Base-by-base conservation (phyloP, 2,113 vertebrate genomes). In the Phoxinus phoxinus region DNA sequence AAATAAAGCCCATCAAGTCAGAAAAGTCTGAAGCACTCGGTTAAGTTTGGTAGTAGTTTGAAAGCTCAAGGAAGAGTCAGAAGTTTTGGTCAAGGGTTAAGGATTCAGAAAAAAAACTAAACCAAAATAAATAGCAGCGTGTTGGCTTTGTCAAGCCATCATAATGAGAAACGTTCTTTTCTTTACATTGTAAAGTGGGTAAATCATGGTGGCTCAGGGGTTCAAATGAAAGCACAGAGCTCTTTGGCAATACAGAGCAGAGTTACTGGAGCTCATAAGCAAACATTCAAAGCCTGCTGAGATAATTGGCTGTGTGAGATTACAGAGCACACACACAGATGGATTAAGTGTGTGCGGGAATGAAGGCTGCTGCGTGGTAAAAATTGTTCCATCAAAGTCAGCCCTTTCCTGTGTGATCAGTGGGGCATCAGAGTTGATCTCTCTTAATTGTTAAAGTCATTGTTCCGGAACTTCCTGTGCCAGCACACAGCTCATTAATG, bases 391-490 rank as follows among this genome's bases (percentile, higher is more conserved):
- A 67, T 82, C 69, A 86, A 75, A 86, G 46, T 83, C 85, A 86
- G 73, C 32, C 35, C 46, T 86, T 86, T 78, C 76, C 48, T 79
- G 85, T 86, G 85, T 78, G 85, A 86, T 86, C 81, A 59, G 81
- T 86, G 81, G 81, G 73, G 41, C 61, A 69, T 83, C 51, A 35
- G n/a, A 77, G 73, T 63, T 48, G 65, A 71, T 85, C 59, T 67
- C 63, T 80, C 84, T 71, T 85, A 85, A 85, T 85, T 85, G 84
- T 85, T 80, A 30, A 79, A 85, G 51, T 71, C 76, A 59, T 85
- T 85, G 35, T 61, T 85, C 76, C 63, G 77, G 76, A 85, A 85
- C 84, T 69, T 85, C 75, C 79, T 81, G 79, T 81, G 78, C 78
- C 75, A 44, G 74, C 63, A n/a, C 65, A 65, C 75, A 56, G n/a